Evolutionary conservation across 2,113 vertebrate genomes (phyloP).

Genomic region (Trachemys scripta): DNA sequence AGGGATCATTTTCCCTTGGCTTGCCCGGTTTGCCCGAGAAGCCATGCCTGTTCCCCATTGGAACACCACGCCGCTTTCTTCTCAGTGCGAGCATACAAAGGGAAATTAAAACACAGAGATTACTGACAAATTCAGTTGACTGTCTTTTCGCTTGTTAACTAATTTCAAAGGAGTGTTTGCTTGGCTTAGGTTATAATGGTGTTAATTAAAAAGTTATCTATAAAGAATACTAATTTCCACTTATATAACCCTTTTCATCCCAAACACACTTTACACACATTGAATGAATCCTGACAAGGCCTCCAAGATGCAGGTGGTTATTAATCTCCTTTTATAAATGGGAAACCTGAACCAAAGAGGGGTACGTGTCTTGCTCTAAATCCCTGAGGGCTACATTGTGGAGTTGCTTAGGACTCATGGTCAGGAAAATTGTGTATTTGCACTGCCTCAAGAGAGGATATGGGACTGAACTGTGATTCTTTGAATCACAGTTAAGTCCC

Average conservation of each 20-base stretch:
- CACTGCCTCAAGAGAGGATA: background rate
- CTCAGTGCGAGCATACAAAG: background rate
- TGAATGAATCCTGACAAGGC: background rate
- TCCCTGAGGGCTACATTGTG: background rate
- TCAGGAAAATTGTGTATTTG: background rate
- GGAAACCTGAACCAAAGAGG: background rate
- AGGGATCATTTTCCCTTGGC: conserved; percentile 80
- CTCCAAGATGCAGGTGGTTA: background rate
- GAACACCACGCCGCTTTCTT: conserved; percentile 86
- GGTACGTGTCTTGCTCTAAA: background rate
- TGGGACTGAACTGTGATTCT: background rate
- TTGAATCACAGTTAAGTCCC: background rate
- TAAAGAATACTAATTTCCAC: background rate
- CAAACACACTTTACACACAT: background rate
- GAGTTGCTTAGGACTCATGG: background rate
- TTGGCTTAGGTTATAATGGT: background rate
- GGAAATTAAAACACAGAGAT: conserved; percentile 11
- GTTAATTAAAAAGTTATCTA: background rate
- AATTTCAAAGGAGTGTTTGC: background rate
- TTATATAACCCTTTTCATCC: background rate
- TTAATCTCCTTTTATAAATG: background rate
- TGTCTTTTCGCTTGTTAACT: background rate
- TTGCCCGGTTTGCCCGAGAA: conserved; percentile 81
- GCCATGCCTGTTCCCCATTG: conserved; percentile 95
- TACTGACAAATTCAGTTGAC: background rate